Conservation (phyloP, 2,113 vertebrate genomes). For the Lepus americanus region DNA sequence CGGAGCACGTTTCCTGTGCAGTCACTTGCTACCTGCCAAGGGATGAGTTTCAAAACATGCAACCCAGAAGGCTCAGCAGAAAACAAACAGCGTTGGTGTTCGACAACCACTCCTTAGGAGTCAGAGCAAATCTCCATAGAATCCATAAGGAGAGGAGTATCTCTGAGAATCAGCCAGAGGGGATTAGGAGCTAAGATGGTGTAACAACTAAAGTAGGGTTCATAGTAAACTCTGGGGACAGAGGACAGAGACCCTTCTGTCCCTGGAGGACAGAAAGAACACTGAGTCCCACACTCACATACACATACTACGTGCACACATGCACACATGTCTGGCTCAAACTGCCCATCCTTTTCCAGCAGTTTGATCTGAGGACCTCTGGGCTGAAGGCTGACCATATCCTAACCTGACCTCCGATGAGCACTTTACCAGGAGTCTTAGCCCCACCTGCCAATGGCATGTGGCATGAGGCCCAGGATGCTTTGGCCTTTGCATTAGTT, state of each 20-base stretch:
- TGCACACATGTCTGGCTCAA: neutral
- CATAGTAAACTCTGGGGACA: neutral
- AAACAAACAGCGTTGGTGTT: constrained; percentile 31
- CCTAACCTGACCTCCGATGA: neutral
- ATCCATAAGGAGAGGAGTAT: constrained; percentile 15
- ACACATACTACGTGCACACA: rapidly evolving
- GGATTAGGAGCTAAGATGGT: constrained; percentile 25
- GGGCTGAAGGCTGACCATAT: neutral
- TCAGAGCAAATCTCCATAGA: constrained; percentile 54
- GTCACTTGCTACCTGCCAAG: constrained; percentile 24
- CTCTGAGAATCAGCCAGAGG: constrained; percentile 37
- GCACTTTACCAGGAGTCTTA: neutral
- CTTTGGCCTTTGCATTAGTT: neutral
- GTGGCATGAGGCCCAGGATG: neutral
- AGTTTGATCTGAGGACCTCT: neutral
- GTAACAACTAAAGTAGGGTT: neutral
- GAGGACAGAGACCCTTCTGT: neutral
- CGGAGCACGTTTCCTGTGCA: neutral
- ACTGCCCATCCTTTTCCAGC: neutral
- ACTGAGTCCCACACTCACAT: neutral
- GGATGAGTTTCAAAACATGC: constrained; percentile 37
- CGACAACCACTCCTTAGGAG: constrained; percentile 47
- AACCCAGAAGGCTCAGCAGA: neutral
- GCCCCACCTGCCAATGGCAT: neutral
- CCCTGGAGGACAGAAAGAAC: neutral